Conservation (phyloP, 2,113 vertebrate genomes). For the Cervus canadensis region DNA sequence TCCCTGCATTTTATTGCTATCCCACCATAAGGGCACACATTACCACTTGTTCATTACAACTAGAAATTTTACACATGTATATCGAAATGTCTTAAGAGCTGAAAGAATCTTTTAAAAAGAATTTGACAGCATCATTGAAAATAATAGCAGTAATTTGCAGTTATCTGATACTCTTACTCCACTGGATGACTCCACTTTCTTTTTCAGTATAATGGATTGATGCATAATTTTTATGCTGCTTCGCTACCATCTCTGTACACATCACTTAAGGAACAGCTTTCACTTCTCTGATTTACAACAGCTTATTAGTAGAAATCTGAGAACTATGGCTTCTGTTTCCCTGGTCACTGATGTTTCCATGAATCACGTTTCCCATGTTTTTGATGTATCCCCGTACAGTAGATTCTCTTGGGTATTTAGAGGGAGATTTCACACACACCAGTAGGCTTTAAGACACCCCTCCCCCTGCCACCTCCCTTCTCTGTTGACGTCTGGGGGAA, state of each 20-base stretch:
- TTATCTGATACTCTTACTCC: slow-evolving; percentile 13
- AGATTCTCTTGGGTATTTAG: not conserved
- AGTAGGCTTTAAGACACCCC: not conserved
- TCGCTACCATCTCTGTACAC: not conserved
- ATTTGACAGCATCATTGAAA: slow-evolving; percentile 57
- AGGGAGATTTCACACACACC: not conserved
- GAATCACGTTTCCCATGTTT: not conserved
- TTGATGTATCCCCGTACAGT: not conserved
- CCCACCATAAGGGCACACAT: not conserved
- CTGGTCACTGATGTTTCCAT: not conserved
- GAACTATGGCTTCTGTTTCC: not conserved
- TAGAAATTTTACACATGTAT: slow-evolving; percentile 25
- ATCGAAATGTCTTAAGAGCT: slow-evolving; percentile 28
- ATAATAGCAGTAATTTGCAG: slow-evolving; percentile 50
- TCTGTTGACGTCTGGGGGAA: not conserved
- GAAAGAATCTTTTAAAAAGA: slow-evolving; percentile 40
- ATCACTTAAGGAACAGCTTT: not conserved
- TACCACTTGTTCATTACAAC: slow-evolving; percentile 7
- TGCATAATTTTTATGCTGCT: not conserved
- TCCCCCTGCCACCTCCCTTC: not conserved
- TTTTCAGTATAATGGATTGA: not conserved
- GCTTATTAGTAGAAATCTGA: not conserved
- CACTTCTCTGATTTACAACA: not conserved
- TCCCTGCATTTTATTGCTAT: slow-evolving; percentile 23
- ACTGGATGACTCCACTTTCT: not conserved